Base-by-base conservation (phyloP, 2,888 invertebrate genomes). In the Gymnocheta viridis region DNA sequence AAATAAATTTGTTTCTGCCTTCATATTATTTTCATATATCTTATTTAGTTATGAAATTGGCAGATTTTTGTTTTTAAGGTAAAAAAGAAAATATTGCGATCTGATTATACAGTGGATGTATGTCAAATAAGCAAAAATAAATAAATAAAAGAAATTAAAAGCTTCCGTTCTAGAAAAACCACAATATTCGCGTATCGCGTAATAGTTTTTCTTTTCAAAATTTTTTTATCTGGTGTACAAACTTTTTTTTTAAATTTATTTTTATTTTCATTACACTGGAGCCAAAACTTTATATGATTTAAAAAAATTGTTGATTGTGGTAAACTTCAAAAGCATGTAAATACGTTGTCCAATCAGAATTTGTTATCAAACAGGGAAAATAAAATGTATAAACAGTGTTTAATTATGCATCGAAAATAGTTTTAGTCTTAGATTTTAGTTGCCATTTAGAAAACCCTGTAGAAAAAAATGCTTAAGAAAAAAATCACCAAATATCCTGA, bases 51-150 rank as follows among this genome's bases (percentile, higher is more conserved):
- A 19, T 41, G 7, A 51, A 58, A 74, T 14, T 56, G 66, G 44
- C 22, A 66, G 44, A 27, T 22, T n/a, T 38, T n/a, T 1, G 17
- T 7, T 32, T 32, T 17, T 17, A 14, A 14, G 12, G 7, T 19
- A 3, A 60, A 74, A 41, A 44, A 32, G 22, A 29, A n/a, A 41
- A 19, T n/a, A 56, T 24, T 54, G 3, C 10, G 47, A 56, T 56
- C 66, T 19, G 66, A 47, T 67, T 47, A 56, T 17, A 32, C 10
- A 24, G 38, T 51, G 38, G 44, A 77, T 58, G 27, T 58, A 67
- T 77, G 67, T 67, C 67, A 60, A 67, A 58, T 67, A 29, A 29
- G 41, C 47, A 27, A 49, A 51, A 62, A 51, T 4, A 19, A 44
- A 56, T 24, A 44, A 51, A 22, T 27, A 27, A 7, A 62, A 41